These are phyloP conservation scores for Aricia agestis DNA, from an alignment of 1,140 invertebrate genomes.

Conservation along the genomic window DNA sequence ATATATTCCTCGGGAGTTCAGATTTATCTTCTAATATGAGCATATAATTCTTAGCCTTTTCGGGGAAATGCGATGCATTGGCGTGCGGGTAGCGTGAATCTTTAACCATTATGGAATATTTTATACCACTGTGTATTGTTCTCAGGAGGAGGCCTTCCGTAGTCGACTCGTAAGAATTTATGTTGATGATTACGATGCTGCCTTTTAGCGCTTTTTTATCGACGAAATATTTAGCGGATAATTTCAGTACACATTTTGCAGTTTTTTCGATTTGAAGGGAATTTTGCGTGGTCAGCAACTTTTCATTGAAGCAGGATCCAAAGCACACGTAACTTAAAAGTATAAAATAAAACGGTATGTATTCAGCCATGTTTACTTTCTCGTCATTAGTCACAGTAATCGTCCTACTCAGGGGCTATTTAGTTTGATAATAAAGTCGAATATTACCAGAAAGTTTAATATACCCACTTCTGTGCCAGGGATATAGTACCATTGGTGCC, in stretches of 20 bases:
- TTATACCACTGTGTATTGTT: conserved; percentile 65
- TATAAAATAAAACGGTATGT: conserved; percentile 6
- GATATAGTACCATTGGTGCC: conserved; percentile 9
- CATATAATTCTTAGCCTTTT: conserved; percentile 76
- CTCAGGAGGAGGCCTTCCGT: conserved; percentile 59
- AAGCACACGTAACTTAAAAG: conserved; percentile 24
- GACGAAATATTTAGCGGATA: conserved; percentile 73
- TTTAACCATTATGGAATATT: conserved; percentile 74
- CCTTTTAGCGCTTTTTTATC: conserved; percentile 71
- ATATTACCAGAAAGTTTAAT: conserved; percentile 27
- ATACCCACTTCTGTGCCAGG: conserved; percentile 9
- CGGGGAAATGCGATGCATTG: conserved; percentile 73
- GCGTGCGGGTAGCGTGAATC: conserved; percentile 64
- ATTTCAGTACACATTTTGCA: conserved; percentile 69
- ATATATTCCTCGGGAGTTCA: conserved; percentile 60
- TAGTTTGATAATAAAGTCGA: background rate
- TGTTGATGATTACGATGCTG: conserved; percentile 69
- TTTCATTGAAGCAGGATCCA: conserved; percentile 33
- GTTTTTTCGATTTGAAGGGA: conserved; percentile 51
- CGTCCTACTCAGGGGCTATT: background rate
- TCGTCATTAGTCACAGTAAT: background rate
- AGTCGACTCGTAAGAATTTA: conserved; percentile 61
- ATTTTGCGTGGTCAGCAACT: conserved; percentile 48
- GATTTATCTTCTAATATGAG: conserved; percentile 69
- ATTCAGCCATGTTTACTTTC: background rate